These are phyloP conservation scores for Heliconius ismenius DNA, from an alignment of 2,888 invertebrate species.

Conservation along the genomic window DNA sequence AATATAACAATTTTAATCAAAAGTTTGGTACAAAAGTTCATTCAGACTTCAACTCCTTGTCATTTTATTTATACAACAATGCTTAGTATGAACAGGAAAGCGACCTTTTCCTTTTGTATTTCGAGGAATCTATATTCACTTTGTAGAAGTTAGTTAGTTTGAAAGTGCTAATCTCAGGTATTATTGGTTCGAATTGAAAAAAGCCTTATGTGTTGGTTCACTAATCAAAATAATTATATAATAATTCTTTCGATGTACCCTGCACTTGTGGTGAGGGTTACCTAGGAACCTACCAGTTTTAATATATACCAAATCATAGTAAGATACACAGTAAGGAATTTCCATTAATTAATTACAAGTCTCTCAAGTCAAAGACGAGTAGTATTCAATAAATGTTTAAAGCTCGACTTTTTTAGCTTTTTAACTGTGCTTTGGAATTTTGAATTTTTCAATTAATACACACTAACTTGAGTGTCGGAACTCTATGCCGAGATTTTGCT, in stretches of 20 bases:
- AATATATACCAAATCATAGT: neutral
- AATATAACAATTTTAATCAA: slow-evolving; percentile 19
- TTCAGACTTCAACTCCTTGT: slow-evolving; percentile 1
- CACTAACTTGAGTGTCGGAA: too few relatives aligned
- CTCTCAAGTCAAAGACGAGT: neutral
- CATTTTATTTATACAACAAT: neutral
- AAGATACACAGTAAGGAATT: neutral
- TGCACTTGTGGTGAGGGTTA: too few relatives aligned
- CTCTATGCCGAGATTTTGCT: too few relatives aligned
- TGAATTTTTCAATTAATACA: neutral
- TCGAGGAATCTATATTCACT: neutral
- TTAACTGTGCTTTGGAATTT: slow-evolving; percentile 4
- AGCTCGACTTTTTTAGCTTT: neutral
- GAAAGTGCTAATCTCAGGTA: too few relatives aligned
- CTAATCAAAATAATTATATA: too few relatives aligned
- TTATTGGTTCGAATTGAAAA: too few relatives aligned
- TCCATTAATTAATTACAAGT: slow-evolving; percentile 6
- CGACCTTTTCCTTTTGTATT: neutral
- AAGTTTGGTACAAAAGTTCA: neutral
- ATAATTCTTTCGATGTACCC: too few relatives aligned
- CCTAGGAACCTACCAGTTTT: too few relatives aligned
- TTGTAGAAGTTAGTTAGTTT: too few relatives aligned
- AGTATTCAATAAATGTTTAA: neutral
- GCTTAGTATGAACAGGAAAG: slow-evolving; percentile 1
- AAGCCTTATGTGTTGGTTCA: too few relatives aligned